These are phyloP conservation scores for Sarcophaga peregrina DNA, from an alignment of 1,140 invertebrate genomes.

Conservation along the genomic window DNA sequence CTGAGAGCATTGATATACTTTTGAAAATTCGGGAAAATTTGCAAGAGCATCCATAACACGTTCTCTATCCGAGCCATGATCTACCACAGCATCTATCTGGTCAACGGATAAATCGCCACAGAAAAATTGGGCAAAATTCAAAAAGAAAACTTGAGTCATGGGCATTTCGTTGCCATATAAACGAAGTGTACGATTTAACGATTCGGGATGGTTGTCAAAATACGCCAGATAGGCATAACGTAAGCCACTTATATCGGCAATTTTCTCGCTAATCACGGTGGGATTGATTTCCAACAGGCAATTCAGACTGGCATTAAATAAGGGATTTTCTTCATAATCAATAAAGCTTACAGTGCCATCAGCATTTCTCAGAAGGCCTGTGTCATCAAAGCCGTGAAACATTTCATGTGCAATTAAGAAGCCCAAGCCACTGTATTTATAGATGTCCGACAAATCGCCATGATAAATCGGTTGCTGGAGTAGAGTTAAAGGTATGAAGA, in stretches of 20 bases:
- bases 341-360: constrained; percentile 46
- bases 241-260: constrained; percentile 55
- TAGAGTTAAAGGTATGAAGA: constrained; percentile 53
- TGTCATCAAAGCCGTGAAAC: constrained; percentile 52
- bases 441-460: constrained; percentile 51
- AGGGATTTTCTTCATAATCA: neutral
- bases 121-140: constrained; percentile 59
- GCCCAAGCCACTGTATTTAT: constrained; percentile 55
- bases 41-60: constrained; percentile 51
- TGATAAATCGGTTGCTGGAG: constrained; percentile 54
- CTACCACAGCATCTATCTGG: constrained; percentile 43
- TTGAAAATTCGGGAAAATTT: constrained; percentile 52
- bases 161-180: constrained; percentile 40
- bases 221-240: constrained; percentile 52
- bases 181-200: neutral
- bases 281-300: constrained; percentile 51
- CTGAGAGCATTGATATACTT: constrained; percentile 44
- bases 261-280: constrained; percentile 51
- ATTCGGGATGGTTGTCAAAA: constrained; percentile 33
- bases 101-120: constrained; percentile 49
- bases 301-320: constrained; percentile 38
- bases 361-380: constrained; percentile 46
- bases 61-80: constrained; percentile 52
- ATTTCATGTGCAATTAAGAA: constrained; percentile 58
- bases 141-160: constrained; percentile 52